Evolutionary conservation across 2,888 invertebrate species (phyloP), one percentile per base, ranked within the genome.

Genomic region (Copidosoma aretas): DNA sequence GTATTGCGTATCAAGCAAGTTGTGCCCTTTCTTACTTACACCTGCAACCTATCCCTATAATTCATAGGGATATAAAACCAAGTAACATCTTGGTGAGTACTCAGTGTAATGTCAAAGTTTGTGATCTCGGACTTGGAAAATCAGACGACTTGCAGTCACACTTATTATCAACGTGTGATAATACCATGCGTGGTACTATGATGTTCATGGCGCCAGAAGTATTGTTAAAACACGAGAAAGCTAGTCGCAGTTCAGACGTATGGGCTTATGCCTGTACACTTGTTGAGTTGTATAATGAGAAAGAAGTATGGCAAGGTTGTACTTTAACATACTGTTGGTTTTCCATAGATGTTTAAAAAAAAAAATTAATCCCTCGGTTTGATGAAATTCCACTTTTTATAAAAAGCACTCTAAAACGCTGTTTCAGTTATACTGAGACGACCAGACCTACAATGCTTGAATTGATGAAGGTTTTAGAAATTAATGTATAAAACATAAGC

Each of bases 191-290:
- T 24, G 56, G 57, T 22, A 57, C 56, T 46, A 46, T 24, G 10
- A 46, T 24, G 1, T 64, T 54, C 22, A 39, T 56, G 25, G 46
- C 64, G 10, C 64, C 64, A 15, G 64, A 57, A 57, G 17, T 64
- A 15, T 25, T 41, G 8, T 12, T 57, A 43, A 17, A 25, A 17
- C 17, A 15, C 15, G 46, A 10, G 8, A 17, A 22, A 17, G 41
- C 56, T 24, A n/a, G 14, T 17, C 14, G 15, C 1, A 59, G 32
- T 22, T n/a, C n/a, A n/a, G 64, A 64, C 41, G 41, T 59, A 39
- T 64, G 64, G 64, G 49, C 64, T 51, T 24, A 51, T 3, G 64
- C 64, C 17, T 59, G 64, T 59, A 49, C 59, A 3, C 19, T 64
- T 8, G 17, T 21, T 1, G 64, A 64, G 49, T 17, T 64, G 19